These are phyloP conservation scores for Rhagonycha fulva DNA, from an alignment of 2,888 invertebrate species.

Conservation along the genomic window DNA sequence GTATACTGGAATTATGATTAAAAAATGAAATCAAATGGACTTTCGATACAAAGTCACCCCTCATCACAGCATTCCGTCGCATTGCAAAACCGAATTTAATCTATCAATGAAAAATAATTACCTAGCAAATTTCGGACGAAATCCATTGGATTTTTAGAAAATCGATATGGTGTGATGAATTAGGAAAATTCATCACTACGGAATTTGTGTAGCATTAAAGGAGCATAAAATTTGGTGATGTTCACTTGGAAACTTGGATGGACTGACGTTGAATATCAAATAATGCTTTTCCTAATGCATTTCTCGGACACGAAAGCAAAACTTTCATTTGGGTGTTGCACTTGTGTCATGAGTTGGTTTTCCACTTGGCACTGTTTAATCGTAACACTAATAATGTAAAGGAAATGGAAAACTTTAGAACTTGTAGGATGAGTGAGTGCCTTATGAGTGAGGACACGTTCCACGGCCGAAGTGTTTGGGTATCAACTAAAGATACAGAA, in stretches of 20 bases:
- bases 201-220: not conserved
- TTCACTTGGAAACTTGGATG: not conserved
- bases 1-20: not conserved
- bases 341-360: not conserved
- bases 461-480: constrained; percentile 29
- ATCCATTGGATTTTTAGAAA: constrained; percentile 16
- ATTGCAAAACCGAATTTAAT: not conserved
- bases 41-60: not conserved
- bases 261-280: not conserved
- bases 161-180: not conserved
- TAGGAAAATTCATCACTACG: not conserved
- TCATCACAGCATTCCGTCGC: not conserved
- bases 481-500: constrained; percentile 45
- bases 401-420: not conserved
- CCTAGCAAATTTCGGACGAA: constrained; percentile 21
- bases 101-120: not conserved
- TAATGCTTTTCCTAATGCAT: not conserved
- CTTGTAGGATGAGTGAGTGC: not conserved
- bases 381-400: not conserved
- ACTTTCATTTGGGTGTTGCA: not conserved
- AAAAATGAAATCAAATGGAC: not conserved
- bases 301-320: not conserved
- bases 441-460: constrained; percentile 12
- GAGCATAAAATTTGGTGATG: not conserved
- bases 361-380: not conserved